A percentile compares a stretch with the other conserved stretches of the same genome.
Conservation (phyloP, 2,888 invertebrate species). For the Drosophila anceps region DNA sequence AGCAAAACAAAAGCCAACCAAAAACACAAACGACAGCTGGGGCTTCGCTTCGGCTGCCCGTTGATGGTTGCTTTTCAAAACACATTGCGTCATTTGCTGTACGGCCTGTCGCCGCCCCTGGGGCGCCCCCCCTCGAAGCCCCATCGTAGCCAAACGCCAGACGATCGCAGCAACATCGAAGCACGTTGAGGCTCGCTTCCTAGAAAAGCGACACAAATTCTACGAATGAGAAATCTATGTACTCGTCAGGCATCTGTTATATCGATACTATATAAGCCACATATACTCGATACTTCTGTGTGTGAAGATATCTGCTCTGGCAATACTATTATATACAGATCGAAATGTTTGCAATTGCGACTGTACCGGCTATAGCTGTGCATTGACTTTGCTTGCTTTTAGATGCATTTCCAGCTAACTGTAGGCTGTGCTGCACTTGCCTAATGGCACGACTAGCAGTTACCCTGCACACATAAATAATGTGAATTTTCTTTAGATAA, state of each 20-base stretch:
- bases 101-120: neutral
- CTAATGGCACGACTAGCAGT: neutral
- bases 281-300: neutral
- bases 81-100: slow-evolving; percentile 66
- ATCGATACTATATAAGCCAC: slow-evolving; percentile 13
- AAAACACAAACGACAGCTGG: slow-evolving; percentile 43
- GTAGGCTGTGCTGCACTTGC: neutral
- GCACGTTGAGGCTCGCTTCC: slow-evolving; percentile 58
- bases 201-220: slow-evolving; percentile 66
- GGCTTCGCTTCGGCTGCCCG: slow-evolving; percentile 40
- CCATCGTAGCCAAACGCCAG: slow-evolving; percentile 31
- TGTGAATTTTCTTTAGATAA: neutral
- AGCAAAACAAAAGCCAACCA: slow-evolving; percentile 67
- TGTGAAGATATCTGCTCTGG: neutral
- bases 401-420: neutral
- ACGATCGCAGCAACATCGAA: slow-evolving; percentile 53
- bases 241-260: neutral
- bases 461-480: neutral
- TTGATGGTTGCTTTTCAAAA: slow-evolving; percentile 57
- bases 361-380: neutral
- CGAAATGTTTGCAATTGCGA: neutral
- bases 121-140: neutral
- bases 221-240: slow-evolving; percentile 46
- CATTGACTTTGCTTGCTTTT: neutral
- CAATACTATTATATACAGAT: neutral